Conservation (phyloP, 2,888 invertebrate species). For the Limenitis arthemis region DNA sequence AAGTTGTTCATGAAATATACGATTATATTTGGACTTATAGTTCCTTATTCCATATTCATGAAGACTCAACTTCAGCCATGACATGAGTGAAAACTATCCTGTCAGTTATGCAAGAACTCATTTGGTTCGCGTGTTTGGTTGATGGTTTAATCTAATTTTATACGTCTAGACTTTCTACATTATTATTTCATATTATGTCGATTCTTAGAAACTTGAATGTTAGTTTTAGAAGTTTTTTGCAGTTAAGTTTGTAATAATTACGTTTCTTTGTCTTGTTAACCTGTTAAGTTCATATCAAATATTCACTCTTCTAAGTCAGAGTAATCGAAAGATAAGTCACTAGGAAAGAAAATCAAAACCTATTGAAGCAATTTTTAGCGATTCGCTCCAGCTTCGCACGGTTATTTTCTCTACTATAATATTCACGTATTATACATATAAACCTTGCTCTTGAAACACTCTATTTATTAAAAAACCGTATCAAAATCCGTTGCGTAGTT, state of each 20-base stretch:
- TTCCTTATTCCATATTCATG: slow-evolving; percentile 1
- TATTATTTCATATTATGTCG: neutral
- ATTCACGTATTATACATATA: no score
- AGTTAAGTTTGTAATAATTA: neutral
- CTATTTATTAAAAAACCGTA: no score
- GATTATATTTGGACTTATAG: neutral
- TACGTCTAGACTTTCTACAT: neutral
- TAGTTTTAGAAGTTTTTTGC: neutral
- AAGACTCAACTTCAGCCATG: slow-evolving; percentile 2
- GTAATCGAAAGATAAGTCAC: no score
- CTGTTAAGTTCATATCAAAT: no score
- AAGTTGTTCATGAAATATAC: neutral
- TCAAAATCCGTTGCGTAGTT: no score
- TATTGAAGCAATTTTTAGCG: no score
- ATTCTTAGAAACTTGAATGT: neutral
- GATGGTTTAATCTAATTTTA: slow-evolving; percentile 2
- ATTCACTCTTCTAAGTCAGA: no score
- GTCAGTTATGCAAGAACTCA: slow-evolving; percentile 1
- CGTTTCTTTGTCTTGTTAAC: no score
- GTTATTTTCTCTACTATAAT: no score
- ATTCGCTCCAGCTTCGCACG: no score
- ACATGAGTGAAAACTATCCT: neutral
- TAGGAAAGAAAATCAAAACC: no score
- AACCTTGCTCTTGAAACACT: no score
- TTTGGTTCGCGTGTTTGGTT: neutral